phyloP scores from a whole-genome alignment of 2,113 vertebrate species.

The Poeciliopsis turrubarensis region DNA sequence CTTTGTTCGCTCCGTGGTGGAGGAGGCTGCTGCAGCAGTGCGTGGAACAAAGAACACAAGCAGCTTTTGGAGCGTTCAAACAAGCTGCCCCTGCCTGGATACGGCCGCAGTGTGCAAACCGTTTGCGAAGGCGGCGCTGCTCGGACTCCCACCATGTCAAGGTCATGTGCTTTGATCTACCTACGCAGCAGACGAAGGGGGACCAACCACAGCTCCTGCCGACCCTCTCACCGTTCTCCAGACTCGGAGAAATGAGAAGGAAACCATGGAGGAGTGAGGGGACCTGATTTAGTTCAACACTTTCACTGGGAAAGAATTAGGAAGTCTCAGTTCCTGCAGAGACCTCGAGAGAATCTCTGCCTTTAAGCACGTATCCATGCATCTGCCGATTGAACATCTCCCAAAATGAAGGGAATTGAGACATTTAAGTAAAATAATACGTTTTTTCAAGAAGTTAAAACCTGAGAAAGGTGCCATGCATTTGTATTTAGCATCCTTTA shows the following conservation, averaged over 20 bases:
- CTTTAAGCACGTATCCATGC: not conserved
- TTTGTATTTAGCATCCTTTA: too few species aligned
- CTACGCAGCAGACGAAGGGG: constrained; percentile 28
- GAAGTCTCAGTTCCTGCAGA: constrained; percentile 6
- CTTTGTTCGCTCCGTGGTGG: constrained; percentile 71
- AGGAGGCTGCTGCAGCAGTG: constrained; percentile 54
- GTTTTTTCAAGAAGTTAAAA: too few species aligned
- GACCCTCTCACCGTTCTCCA: not conserved
- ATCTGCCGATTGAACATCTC: too few species aligned
- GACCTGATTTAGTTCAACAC: constrained; percentile 15
- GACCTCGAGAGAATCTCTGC: constrained; percentile 1
- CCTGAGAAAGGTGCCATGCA: too few species aligned
- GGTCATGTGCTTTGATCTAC: constrained; percentile 46
- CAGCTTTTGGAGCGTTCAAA: constrained; percentile 48
- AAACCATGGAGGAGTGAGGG: constrained; percentile 5
- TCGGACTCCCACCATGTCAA: constrained; percentile 24
- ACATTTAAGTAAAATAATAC: too few species aligned
- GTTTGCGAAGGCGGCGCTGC: not conserved
- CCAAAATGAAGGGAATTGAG: too few species aligned
- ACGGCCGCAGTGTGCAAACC: constrained; percentile 36
- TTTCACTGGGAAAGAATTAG: constrained; percentile 1
- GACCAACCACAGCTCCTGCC: constrained; percentile 28
- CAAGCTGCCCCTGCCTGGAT: constrained; percentile 49
- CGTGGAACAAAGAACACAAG: constrained; percentile 65
- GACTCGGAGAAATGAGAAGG: not conserved